These are phyloP conservation scores for Ornithoptera alexandrae DNA, from an alignment of 2,888 invertebrate species.

Conservation along the genomic window DNA sequence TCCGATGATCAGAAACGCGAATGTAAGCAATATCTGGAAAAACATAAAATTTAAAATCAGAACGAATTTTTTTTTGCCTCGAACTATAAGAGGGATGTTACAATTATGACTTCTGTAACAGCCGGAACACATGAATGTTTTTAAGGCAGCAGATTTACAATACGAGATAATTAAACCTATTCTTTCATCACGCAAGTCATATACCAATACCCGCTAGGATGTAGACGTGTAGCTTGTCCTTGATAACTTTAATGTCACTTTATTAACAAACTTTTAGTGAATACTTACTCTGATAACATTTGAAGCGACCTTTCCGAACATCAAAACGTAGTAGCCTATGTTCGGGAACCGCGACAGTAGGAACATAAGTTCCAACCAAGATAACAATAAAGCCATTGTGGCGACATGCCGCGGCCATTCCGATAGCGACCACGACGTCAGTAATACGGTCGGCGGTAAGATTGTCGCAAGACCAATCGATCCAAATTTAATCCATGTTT, in stretches of 20 bases:
- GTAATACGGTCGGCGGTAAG: constrained; percentile 57
- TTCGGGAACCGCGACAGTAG: constrained; percentile 78
- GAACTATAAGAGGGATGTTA: too few relatives aligned
- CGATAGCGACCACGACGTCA: constrained; percentile 41
- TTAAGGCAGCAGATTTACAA: too few relatives aligned
- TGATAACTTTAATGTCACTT: too few relatives aligned
- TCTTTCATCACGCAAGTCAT: too few relatives aligned
- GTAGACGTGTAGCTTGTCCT: too few relatives aligned
- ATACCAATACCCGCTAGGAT: too few relatives aligned
- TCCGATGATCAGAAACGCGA: constrained; percentile 75
- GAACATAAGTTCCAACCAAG: constrained; percentile 81
- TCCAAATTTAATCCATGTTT: constrained; percentile 79
- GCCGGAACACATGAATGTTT: too few relatives aligned
- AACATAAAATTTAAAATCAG: not conserved
- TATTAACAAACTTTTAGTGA: too few relatives aligned
- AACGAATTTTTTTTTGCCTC: too few relatives aligned
- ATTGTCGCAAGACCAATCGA: constrained; percentile 68
- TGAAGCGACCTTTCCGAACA: constrained; percentile 81
- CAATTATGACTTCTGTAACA: too few relatives aligned
- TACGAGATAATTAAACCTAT: too few relatives aligned
- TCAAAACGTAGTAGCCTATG: constrained; percentile 80
- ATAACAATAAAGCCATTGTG: constrained; percentile 72
- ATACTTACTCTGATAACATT: constrained; percentile 75
- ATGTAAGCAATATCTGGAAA: constrained; percentile 74
- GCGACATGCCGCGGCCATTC: constrained; percentile 76